Percentiles rank a stretch among this genome's conserved stretches.
phyloP scores from a whole-genome alignment of 2,113 vertebrate species.

The Syngnathus typhle region DNA sequence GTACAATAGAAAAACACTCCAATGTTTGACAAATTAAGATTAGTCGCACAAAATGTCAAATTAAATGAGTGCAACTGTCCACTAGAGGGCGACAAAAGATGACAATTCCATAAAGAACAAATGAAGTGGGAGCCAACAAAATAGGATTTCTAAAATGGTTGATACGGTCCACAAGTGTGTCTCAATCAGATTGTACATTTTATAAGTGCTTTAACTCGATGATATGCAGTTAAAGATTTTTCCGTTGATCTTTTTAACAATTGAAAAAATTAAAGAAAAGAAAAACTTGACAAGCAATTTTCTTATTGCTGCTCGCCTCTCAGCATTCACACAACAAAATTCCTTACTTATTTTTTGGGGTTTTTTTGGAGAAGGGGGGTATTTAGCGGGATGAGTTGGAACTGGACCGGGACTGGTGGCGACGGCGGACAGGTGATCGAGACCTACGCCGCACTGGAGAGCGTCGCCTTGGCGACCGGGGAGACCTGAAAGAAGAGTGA shows the following conservation, averaged over 20 bases:
- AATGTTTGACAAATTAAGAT: neutral
- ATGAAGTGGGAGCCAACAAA: too few relatives aligned
- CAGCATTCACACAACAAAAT: neutral
- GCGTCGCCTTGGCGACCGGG: conserved; percentile 82
- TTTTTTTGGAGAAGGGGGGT: neutral
- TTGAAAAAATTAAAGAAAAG: neutral
- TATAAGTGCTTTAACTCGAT: too few relatives aligned
- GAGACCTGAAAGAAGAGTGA: conserved; percentile 66
- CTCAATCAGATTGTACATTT: neutral
- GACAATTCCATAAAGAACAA: neutral
- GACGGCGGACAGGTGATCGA: conserved; percentile 81
- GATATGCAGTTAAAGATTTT: too few relatives aligned
- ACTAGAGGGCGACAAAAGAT: neutral
- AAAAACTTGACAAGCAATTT: neutral
- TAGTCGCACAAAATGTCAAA: neutral
- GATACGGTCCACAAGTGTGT: neutral
- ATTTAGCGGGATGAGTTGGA: conserved; percentile 88
- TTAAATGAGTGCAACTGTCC: neutral
- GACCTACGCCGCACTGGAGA: conserved; percentile 83
- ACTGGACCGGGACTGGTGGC: conserved; percentile 87
- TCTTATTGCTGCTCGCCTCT: too few relatives aligned
- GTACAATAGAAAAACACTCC: neutral
- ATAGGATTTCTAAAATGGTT: too few relatives aligned
- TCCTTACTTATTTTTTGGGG: neutral
- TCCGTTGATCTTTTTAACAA: too few relatives aligned